phyloP scores from a whole-genome alignment of 2,888 invertebrate genomes.

The Parnassius glacialis region DNA sequence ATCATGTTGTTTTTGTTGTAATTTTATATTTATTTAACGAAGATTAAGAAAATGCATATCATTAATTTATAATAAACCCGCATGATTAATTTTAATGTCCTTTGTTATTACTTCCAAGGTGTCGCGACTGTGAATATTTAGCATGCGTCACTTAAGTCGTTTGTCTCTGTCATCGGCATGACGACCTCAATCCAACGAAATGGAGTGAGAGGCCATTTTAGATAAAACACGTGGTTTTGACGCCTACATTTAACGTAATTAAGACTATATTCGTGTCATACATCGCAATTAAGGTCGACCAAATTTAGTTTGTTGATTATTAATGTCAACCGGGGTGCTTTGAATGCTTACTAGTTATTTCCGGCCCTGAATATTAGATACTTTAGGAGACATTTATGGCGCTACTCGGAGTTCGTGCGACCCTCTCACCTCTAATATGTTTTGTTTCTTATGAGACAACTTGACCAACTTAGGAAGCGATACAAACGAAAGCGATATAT shows the following conservation, averaged over 20 bases:
- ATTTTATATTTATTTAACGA: too few relatives aligned
- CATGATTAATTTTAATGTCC: neutral
- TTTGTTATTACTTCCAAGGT: neutral
- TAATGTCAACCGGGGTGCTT: constrained; percentile 4
- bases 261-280: constrained; percentile 11
- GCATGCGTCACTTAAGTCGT: constrained; percentile 26
- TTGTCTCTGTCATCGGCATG: constrained; percentile 33
- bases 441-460: constrained; percentile 2
- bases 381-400: constrained; percentile 14
- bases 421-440: constrained; percentile 14
- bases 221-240: constrained; percentile 12
- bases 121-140: constrained; percentile 3
- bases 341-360: constrained; percentile 14
- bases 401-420: neutral
- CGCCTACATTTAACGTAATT: constrained; percentile 13
- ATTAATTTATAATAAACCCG: neutral
- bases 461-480: neutral
- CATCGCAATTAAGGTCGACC: constrained; percentile 11
- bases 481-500: too few relatives aligned
- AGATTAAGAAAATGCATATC: neutral
- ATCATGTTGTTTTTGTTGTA: too few relatives aligned
- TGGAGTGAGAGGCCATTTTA: constrained; percentile 14
- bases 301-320: constrained; percentile 21
- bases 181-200: constrained; percentile 28
- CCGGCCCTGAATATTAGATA: constrained; percentile 10